These are phyloP conservation scores for Achlya flavicornis DNA, from an alignment of 2,888 invertebrate genomes.

Conservation along the genomic window DNA sequence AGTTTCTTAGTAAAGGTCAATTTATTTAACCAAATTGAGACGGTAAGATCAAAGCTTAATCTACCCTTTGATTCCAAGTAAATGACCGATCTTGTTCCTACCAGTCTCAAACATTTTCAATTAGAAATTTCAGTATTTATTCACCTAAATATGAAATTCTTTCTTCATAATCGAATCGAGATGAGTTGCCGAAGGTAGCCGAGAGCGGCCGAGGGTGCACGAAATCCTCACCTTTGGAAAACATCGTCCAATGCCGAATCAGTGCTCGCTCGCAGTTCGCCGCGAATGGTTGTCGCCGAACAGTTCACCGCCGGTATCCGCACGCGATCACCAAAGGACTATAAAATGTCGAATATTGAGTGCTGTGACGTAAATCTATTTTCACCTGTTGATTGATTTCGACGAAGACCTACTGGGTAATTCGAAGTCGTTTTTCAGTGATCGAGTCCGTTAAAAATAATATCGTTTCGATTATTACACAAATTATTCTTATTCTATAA, in stretches of 20 bases:
- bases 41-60: neutral
- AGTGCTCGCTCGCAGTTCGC: constrained; percentile 67
- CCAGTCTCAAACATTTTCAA: constrained; percentile 49
- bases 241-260: constrained; percentile 78
- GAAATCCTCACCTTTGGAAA: constrained; percentile 80
- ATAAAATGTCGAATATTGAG: constrained; percentile 60
- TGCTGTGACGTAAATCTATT: constrained; percentile 56
- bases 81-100: constrained; percentile 25
- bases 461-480: neutral
- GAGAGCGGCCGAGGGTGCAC: constrained; percentile 65
- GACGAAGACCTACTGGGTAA: constrained; percentile 24
- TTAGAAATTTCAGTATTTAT: constrained; percentile 47
- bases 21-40: neutral
- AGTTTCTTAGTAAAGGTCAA: neutral
- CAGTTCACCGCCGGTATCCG: constrained; percentile 26
- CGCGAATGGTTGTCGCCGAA: constrained; percentile 53
- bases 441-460: neutral
- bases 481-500: neutral
- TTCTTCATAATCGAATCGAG: constrained; percentile 75
- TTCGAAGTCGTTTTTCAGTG: neutral
- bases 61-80: neutral
- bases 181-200: constrained; percentile 68
- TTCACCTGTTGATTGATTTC: constrained; percentile 54
- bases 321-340: constrained; percentile 51
- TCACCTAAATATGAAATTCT: constrained; percentile 70